A percentile compares a stretch with the other conserved stretches of the same genome.
Evolutionary conservation across 2,797 vertebrate genomes (phyloP).

Genomic region (Rhadinocentrus ornatus): DNA sequence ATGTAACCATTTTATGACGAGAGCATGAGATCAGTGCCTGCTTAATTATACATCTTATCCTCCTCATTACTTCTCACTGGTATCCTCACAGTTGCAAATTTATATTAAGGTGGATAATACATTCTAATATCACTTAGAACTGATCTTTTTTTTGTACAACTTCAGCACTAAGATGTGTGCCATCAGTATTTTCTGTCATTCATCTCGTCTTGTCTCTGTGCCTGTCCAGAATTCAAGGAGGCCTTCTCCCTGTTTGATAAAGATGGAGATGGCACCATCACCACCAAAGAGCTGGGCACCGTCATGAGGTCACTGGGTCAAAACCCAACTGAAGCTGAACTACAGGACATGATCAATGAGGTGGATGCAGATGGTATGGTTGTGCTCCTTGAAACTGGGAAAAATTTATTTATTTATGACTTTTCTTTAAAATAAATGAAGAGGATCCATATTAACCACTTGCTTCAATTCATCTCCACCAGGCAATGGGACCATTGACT

Average conservation of each 20-base stretch:
- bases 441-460: neutral
- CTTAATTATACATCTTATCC: no score
- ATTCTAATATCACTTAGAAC: no score
- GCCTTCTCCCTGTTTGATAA: conserved; percentile 99
- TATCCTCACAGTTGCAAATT: no score
- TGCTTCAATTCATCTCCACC: conserved; percentile 18
- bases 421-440: neutral
- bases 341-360: conserved; percentile 99
- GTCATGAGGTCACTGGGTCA: conserved; percentile 98
- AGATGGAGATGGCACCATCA: conserved; percentile 98
- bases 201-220: neutral
- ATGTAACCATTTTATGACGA: no score
- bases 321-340: conserved; percentile 96
- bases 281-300: conserved; percentile 97
- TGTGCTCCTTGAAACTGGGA: neutral
- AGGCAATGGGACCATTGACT: conserved; percentile 99
- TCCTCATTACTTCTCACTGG: no score
- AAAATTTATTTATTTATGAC: neutral
- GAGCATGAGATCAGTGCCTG: no score
- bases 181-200: neutral
- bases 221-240: conserved; percentile 94
- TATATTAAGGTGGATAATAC: no score
- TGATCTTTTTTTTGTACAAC: no score
- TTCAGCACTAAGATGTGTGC: neutral
- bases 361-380: conserved; percentile 94